Base-by-base conservation (phyloP, 2,888 invertebrate genomes). In the Ochropacha duplaris region DNA sequence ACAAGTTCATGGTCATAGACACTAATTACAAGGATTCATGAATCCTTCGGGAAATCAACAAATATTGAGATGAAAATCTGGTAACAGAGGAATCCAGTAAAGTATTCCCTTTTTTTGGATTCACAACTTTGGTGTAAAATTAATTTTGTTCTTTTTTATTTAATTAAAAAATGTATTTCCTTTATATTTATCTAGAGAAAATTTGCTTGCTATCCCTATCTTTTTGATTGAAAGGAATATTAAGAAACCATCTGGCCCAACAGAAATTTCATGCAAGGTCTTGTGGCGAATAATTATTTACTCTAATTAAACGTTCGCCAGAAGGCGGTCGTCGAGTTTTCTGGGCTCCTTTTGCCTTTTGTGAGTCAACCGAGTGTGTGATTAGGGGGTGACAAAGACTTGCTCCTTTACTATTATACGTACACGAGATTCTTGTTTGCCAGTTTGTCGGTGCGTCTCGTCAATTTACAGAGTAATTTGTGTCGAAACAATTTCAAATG, bases 311-410 rank as follows among this genome's bases (percentile, higher is more conserved):
- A 84, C 79, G 74, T 76, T 59, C 31, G 74, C 66, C 65, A 71
- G 64, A 65, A 68, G 67, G 69, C 67, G 62, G 68, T 68, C 66
- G 69, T 70, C 64, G 68, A 83, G 78, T 84, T 86, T 83, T 79
- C 74, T 77, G 72, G 56, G 62, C 65, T 67, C 70, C 60, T 65
- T 65, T 67, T 55, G 69, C 66, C 74, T 84, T 88, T 84, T 81
- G 82, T 81, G 76, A 83, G 67, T 63, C 80, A 88, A 76, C 84
- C 76, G 79, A 84, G 85, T 86, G 84, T 86, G 83, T 87, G 85
- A 90, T 90, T 86, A 81, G 79, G 76, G 78, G 64, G 76, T 76
- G 81, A 83, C 75, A 79, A 77, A 77, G 77, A 73, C 75, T 72
- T 69, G 69, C 71, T 66, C 59, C 58, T 58, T 59, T 59, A 54